A percentile compares a stretch with the other conserved stretches of the same genome.
phyloP scores from a whole-genome alignment of 2,888 invertebrate genomes.

The Drosophila testacea region DNA sequence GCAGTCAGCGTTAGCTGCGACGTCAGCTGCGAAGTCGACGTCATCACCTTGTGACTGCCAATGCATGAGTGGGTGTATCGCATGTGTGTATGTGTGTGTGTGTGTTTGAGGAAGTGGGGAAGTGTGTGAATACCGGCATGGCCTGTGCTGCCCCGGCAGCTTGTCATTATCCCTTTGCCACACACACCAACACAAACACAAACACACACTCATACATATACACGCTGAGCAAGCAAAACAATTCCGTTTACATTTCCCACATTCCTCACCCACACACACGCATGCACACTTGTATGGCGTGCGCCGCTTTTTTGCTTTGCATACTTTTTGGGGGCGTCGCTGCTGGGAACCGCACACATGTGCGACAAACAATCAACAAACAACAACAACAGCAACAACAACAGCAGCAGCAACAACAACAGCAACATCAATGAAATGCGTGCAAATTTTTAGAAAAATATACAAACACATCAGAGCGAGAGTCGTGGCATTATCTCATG shows the following conservation, averaged over 20 bases:
- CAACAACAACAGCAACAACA: constrained; percentile 41
- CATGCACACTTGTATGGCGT: constrained; percentile 53
- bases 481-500: constrained; percentile 72
- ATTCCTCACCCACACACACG: constrained; percentile 36
- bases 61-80: constrained; percentile 43
- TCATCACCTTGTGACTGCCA: constrained; percentile 68
- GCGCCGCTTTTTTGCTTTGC: constrained; percentile 64
- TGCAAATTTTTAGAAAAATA: constrained; percentile 81
- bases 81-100: constrained; percentile 8
- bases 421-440: constrained; percentile 69
- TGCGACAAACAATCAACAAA: constrained; percentile 71
- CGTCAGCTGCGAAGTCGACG: constrained; percentile 31
- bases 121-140: constrained; percentile 15
- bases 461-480: constrained; percentile 56
- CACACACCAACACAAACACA: constrained; percentile 45
- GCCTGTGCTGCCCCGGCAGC: constrained; percentile 43
- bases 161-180: constrained; percentile 78
- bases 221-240: constrained; percentile 74
- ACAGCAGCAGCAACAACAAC: constrained; percentile 47
- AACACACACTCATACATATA: constrained; percentile 25
- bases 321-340: constrained; percentile 66
- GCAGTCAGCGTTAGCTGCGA: constrained; percentile 40
- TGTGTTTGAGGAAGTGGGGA: background rate
- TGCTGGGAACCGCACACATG: constrained; percentile 74
- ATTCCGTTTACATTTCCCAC: constrained; percentile 80